phyloP scores from a whole-genome alignment of 2,797 vertebrate species.

The Triplophysa bombifrons region DNA sequence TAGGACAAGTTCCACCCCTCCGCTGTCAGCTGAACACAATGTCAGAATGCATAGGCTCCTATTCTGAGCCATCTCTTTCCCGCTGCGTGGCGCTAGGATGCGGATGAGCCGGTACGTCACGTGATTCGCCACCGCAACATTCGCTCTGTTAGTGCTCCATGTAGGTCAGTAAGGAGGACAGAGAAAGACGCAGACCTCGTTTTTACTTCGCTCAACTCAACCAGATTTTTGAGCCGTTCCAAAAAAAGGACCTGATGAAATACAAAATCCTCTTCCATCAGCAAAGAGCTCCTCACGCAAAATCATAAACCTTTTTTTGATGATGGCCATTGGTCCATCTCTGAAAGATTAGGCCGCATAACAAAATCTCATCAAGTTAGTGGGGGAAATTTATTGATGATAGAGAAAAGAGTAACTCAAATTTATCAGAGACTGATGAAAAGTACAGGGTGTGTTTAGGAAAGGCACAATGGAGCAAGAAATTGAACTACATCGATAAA shows the following conservation, averaged over 20 bases:
- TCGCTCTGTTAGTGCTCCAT: constrained; percentile 57
- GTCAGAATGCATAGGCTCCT: constrained; percentile 58
- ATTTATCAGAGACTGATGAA: constrained; percentile 13
- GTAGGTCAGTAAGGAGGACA: constrained; percentile 70
- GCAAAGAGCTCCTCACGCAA: constrained; percentile 44
- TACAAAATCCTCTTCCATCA: constrained; percentile 51
- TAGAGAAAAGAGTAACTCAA: constrained; percentile 26
- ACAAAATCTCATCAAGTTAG: constrained; percentile 65
- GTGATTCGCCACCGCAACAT: constrained; percentile 50
- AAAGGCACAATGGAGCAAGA: constrained; percentile 24
- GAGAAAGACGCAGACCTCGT: constrained; percentile 55
- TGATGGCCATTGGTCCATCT: constrained; percentile 45
- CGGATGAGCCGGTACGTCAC: constrained; percentile 56
- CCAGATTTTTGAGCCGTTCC: constrained; percentile 37
- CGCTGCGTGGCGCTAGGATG: constrained; percentile 52
- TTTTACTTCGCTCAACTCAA: constrained; percentile 49
- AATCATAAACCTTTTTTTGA: constrained; percentile 52
- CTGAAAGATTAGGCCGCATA: constrained; percentile 60
- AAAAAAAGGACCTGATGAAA: constrained; percentile 48
- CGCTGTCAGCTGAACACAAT: constrained; percentile 57
- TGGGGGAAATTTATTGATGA: constrained; percentile 38
- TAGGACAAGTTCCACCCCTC: constrained; percentile 73
- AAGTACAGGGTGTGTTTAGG: constrained; percentile 24
- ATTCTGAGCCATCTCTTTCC: constrained; percentile 55
- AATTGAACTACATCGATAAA: constrained; percentile 12